Base-by-base conservation (phyloP, 2,888 invertebrate genomes). In the Syrista parreyssii region DNA sequence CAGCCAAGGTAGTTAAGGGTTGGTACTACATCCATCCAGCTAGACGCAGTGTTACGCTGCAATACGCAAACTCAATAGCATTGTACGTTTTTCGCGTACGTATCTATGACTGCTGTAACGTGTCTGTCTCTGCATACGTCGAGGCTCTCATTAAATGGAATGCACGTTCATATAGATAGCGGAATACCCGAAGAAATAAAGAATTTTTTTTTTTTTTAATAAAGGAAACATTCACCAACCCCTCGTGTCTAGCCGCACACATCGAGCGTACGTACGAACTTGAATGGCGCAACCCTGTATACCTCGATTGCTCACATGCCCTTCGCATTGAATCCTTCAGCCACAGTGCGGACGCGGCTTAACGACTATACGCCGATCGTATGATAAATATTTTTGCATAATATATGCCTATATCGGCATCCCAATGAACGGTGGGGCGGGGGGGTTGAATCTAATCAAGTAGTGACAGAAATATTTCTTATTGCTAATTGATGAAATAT, bases 1-100 rank as follows among this genome's bases (percentile, higher is more conserved):
- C 32, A 4, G 69, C 69, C 12, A 4, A 32, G 69, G 69, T 11
- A 69, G 30, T 69, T 11, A 69, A 69, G 69, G 40, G 40, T 40
- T 6, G 40, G 30, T n/a, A 69, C 32, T 69, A 6, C 69, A 30
- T 68, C 30, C 30, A 69, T n/a, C 69, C 11, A 40, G 40, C 40
- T 40, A 40, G 15, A 40, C 40, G 40, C 40, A 15, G 0, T 40
- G 6, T 40, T 15, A 69, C 30, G 69, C 31, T 31, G 32, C 69
- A 11, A 69, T 69, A 69, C 69, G 69, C 69, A 69, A 69, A 69
- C 30, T 69, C 69, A 69, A 69, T n/a, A n/a, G 69, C 69, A 69
- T 69, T 69, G 69, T 69, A 69, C 69, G 30, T 30, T 11, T 15
- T 15, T 2, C 12, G 11, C 15, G 15, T 4, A 4, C 0, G 40